These are phyloP conservation scores for Halcyon malimbica DNA, from an alignment of 2,113 vertebrate species.

Conservation along the genomic window DNA sequence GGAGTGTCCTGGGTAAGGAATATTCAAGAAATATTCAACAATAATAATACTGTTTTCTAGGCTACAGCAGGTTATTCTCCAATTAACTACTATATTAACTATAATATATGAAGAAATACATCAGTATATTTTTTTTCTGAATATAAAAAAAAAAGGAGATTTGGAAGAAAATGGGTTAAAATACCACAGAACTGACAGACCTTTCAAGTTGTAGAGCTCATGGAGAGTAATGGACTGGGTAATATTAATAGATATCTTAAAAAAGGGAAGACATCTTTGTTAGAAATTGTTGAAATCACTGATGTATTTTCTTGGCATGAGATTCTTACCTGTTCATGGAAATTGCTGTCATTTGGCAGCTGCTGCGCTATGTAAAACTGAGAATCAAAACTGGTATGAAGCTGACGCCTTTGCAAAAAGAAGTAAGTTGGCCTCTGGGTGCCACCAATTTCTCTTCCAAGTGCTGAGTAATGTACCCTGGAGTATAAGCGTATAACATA, in stretches of 20 bases:
- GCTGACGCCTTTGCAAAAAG: neutral
- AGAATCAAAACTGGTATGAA: neutral
- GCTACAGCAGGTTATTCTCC: neutral
- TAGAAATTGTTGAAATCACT: neutral
- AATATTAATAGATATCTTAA: neutral
- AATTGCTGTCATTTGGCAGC: neutral
- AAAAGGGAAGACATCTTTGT: neutral
- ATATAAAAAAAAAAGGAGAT: neutral
- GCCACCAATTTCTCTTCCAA: neutral
- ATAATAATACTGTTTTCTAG: neutral
- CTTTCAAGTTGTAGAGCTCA: neutral
- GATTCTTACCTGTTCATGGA: neutral
- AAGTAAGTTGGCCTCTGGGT: neutral
- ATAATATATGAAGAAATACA: neutral
- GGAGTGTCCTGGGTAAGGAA: neutral
- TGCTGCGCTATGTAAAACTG: neutral
- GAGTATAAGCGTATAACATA: neutral
- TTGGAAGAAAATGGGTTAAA: neutral
- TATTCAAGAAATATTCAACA: neutral
- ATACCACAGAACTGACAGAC: neutral
- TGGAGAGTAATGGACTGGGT: neutral
- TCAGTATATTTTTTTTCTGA: neutral
- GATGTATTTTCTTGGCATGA: neutral
- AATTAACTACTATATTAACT: neutral
- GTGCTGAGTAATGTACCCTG: neutral